Evolutionary conservation across 2,113 vertebrate species (phyloP), one percentile per base, ranked within the genome.

Genomic region (Orientallactaga bullata): DNA sequence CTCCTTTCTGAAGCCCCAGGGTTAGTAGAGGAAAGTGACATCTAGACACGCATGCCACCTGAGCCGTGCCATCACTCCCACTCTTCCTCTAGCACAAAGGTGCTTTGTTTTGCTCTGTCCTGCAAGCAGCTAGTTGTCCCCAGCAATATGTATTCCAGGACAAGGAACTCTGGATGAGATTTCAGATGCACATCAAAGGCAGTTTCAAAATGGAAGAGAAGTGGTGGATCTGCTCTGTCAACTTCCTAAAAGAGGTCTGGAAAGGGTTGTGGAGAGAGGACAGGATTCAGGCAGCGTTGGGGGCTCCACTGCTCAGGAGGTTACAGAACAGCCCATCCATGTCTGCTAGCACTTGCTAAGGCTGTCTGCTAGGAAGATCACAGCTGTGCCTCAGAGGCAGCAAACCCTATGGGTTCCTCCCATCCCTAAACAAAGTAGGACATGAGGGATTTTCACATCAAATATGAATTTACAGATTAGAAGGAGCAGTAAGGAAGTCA

Each of bases 401-500:
- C 81, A 77, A 74, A 61, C 5, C 21, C 51, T 7, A 21, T 71
- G 60, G 68, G 77, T 16, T 72, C 61, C 61, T 76, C 47, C 37
- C n/a, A 82, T 20, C 35, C 65, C 12, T 69, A 39, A 23, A 2
- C 7, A 63, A 16, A 23, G 74, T 42, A 72, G n/a, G 24, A 21
- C 37, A 5, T 3, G 24, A 63, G 51, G 93, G 85, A 35, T 35
- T 18, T 5, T 23, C 28, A 80, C 61, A 47, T 63, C 5, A 47
- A 77, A 18, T 73, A 4, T 0, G 55, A 17, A 7, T 89, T 23
- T 95, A 85, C 37, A 66, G 51, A 30, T 17, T 30, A n/a, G 23
- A 92, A 61, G 88, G 92, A 78, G 20, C 58, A 84, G 20, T 35
- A 60, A 78, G 20, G 17, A 86, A 90, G 23, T 79, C 32, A 93